A percentile compares a stretch with the other conserved stretches of the same genome.
These are phyloP conservation scores for Actinia tenebrosa DNA, from an alignment of 64 coral and sea anemone species.

Conservation along the genomic window DNA sequence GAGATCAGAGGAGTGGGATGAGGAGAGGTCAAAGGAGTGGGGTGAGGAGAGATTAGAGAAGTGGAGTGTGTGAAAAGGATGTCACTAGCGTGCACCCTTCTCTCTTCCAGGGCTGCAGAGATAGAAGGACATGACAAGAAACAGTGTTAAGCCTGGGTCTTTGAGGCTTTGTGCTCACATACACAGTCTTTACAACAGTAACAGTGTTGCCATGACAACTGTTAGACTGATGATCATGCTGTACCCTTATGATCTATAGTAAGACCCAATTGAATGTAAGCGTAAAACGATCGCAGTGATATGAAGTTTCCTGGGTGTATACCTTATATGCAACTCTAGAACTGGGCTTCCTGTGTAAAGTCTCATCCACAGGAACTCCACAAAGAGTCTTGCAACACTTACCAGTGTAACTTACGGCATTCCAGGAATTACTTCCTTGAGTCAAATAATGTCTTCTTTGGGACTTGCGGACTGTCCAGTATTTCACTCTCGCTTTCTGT, in stretches of 20 bases:
- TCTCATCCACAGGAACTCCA: slow-evolving; percentile 8
- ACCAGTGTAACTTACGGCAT: not conserved
- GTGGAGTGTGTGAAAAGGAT: too few relatives aligned
- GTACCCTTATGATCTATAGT: not conserved
- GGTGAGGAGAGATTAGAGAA: too few relatives aligned
- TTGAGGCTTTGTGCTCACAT: too few relatives aligned
- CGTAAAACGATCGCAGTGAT: not conserved
- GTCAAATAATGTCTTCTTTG: slow-evolving; percentile 8
- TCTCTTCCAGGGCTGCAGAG: too few relatives aligned
- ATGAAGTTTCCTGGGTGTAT: not conserved
- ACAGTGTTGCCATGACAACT: too few relatives aligned
- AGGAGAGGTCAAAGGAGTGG: too few relatives aligned
- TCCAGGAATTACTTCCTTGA: not conserved
- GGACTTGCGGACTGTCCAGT: slow-evolving; percentile 35
- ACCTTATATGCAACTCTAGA: not conserved
- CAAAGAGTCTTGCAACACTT: not conserved
- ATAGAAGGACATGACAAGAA: too few relatives aligned
- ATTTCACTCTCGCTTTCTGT: slow-evolving; percentile 87
- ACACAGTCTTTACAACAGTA: too few relatives aligned
- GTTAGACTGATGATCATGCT: not conserved
- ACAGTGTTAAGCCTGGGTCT: too few relatives aligned
- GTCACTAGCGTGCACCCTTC: too few relatives aligned
- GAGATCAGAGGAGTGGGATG: too few relatives aligned
- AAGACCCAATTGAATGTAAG: not conserved
- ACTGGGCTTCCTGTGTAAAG: not conserved